Evolutionary conservation across 2,113 vertebrate genomes (phyloP).

Genomic region (Solea solea): DNA sequence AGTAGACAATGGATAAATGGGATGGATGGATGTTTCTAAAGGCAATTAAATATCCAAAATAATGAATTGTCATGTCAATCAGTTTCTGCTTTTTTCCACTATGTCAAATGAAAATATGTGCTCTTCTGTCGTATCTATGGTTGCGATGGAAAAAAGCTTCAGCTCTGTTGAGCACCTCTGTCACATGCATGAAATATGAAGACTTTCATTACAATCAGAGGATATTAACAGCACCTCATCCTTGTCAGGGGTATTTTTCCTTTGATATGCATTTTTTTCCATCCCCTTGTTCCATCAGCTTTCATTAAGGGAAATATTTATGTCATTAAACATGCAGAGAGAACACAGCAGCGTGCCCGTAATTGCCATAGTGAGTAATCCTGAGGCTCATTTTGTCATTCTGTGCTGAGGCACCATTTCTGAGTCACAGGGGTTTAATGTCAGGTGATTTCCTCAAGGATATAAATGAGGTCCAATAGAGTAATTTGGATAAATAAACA

Average conservation of each 20-base stretch:
- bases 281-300: conserved; percentile 23
- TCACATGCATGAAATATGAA: too few species aligned
- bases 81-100: too few species aligned
- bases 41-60: too few species aligned
- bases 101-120: too few species aligned
- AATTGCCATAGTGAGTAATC: conserved; percentile 52
- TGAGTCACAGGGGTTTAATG: conserved; percentile 4
- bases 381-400: conserved; percentile 43
- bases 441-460: conserved; percentile 36
- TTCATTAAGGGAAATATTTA: conserved; percentile 56
- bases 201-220: conserved; percentile 10
- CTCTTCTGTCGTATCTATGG: too few species aligned
- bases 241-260: conserved; percentile 16
- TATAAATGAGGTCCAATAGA: conserved; percentile 15
- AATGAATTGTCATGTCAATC: too few species aligned
- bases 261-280: conserved; percentile 42
- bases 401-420: background rate
- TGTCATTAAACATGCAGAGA: conserved; percentile 32
- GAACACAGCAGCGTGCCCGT: conserved; percentile 28
- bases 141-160: too few species aligned
- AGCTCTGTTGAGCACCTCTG: too few species aligned
- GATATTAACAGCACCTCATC: conserved; percentile 9
- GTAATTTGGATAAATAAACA: conserved; percentile 38
- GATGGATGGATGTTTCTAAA: too few species aligned
- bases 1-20: too few species aligned